Evolutionary conservation across 2,888 invertebrate genomes (phyloP), one percentile per base, ranked within the genome.

Genomic region (Phytoseiulus persimilis): DNA sequence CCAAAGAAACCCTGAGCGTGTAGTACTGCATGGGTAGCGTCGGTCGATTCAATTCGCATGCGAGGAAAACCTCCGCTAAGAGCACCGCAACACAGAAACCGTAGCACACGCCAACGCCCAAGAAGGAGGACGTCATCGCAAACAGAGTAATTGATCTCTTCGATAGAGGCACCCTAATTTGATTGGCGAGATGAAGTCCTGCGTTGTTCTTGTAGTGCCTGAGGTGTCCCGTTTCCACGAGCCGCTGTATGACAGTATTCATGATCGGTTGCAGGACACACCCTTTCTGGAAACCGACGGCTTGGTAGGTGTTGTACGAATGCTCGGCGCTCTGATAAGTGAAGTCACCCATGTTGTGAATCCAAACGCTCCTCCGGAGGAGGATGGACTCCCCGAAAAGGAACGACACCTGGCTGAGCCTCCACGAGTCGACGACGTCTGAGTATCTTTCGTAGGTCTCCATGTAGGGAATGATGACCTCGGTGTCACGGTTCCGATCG

Each of bases 231-330:
- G 87, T 33, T 33, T 87, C 87, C 32, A 87, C 33, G 31, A 33
- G 87, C 32, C 6, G 32, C 87, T 33, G 87, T 1, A 87, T 11
- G 31, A 87, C 87, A 5, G 14, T 0, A 31, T 87, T 33, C 32
- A 87, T 87, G n/a, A n/a, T 31, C n/a, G n/a, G 32, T 31, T 32
- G n/a, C n/a, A 87, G 31, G 33, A 87, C 87, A 18, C 87, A 87
- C 0, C 33, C 33, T 31, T 87, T 31, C 32, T 87, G 33, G 31
- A 87, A 87, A 28, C 87, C 87, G n/a, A 87, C 18, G 5, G 33
- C 32, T 87, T 87, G 32, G 87, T 87, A 87, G 5, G 33, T n/a
- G 87, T 87, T 33, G 87, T 87, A 87, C 39, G 87, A 32, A 39
- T 87, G 33, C n/a, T 87, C 33, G 32, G 33, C 32, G 33, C n/a